Base-by-base conservation (phyloP, 2,797 vertebrate genomes). In the Channallabes apus region DNA sequence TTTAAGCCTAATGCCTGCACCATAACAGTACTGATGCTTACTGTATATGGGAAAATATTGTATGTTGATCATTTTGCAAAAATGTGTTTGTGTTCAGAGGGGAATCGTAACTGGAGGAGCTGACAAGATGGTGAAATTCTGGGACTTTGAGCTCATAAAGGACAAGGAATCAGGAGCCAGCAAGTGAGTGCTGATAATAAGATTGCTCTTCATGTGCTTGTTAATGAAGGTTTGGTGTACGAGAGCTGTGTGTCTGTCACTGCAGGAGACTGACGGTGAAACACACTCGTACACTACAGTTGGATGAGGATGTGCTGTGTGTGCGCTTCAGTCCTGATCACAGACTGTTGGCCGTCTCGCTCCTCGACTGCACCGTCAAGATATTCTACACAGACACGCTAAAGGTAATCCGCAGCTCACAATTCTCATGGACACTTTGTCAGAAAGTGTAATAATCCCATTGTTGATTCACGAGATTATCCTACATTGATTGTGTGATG, bases 61-160 rank as follows among this genome's bases (percentile, higher is more conserved):
- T 58, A 32, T 22, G 17, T 35, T 15, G 22, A 35, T 35, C 7
- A 61, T 38, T 61, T 61, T 78, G 58, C 20, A 61, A 61, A 62
- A 75, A 69, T 89, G 56, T 87, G 4, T 89, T 90, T 27, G 32
- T 35, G 80, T 91, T 62, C 83, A 99, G 98, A 96, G 94, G 80
- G 97, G 98, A 65, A 96, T 99, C 89, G 93, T 97, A 88, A 97
- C 97, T 3, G 98, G 98, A 78, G 94, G 97, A 81, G 97, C 97
- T 73, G 98, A 99, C 93, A 99, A 99, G 92, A 94, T 93, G 0
- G 97, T 98, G 89, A 98, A 97, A 90, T 99, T 99, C 93, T 99
- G 98, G 98, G 97, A 99, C 68, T 99, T 99, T 94, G 97, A 99
- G 89, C 94, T 99, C 88, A 94, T 98, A 83, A 99, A 96, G 88